Evolutionary conservation across 2,113 vertebrate species (phyloP).

Genomic region (Indicator indicator): DNA sequence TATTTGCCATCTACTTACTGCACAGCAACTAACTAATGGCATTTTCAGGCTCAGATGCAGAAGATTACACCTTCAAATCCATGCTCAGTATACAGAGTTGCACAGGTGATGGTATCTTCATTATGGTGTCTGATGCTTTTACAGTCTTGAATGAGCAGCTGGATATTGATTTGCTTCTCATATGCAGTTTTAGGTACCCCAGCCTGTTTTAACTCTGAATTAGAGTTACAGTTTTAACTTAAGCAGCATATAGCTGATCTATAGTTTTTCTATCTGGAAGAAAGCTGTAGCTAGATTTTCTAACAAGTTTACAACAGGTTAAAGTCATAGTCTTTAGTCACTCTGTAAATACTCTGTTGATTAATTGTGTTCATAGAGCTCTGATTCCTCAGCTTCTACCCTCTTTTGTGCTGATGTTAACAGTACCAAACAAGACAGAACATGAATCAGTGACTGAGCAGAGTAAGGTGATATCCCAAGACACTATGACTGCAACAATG

Average conservation of each 20-base stretch:
- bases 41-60: not conserved
- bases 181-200: not conserved
- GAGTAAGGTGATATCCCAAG: not conserved
- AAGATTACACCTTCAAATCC: not conserved
- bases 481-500: not conserved
- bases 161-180: not conserved
- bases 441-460: not conserved
- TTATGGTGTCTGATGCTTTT: not conserved
- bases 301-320: not conserved
- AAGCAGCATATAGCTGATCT: not conserved
- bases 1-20: not conserved
- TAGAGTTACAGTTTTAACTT: not conserved
- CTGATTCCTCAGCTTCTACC: not conserved
- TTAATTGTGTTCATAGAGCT: not conserved
- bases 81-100: not conserved
- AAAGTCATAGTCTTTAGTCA: not conserved
- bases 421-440: not conserved
- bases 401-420: not conserved
- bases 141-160: not conserved
- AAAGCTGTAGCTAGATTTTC: not conserved
- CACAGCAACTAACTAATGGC: not conserved
- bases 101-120: not conserved
- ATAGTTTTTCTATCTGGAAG: not conserved
- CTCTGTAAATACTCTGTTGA: not conserved
- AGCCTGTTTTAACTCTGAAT: not conserved